Evolutionary conservation across 2,113 vertebrate genomes (phyloP), one percentile per base, ranked within the genome.

Genomic region (Strix aluco): DNA sequence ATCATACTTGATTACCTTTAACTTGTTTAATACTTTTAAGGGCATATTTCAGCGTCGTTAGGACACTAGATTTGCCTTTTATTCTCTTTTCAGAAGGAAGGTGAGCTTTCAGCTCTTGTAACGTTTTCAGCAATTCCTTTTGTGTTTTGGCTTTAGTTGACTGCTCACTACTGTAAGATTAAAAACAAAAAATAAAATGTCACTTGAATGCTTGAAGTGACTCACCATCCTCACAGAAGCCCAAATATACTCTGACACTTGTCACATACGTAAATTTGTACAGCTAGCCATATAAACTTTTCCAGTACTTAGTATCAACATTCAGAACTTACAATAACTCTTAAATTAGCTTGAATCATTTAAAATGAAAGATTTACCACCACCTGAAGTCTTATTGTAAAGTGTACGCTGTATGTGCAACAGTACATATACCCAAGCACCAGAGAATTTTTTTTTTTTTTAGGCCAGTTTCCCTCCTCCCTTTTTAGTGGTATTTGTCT

Each of bases 21-120:
- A 99, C 99, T 95, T 99, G 99, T 94, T 99, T 99, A 96, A 99
- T 98, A 49, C 99, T 99, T 85, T 98, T 98, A 86, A 99, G 98
- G 13, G 99, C 99, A 0, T 99, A 99, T 95, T 99, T 99, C 73
- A 99, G 80, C 0, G 99, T 99, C 0, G 98, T 99, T 86, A 99
- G 86, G 1, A 99, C 99, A 88, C 98, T 98, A 46, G 99, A 98
- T 95, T 99, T 99, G 82, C 99, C 99, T 96, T 98, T 99, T 93
- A 98, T 98, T 96, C 97, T 98, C 98, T 98, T 99, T 81, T 99
- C 98, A 10, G 98, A 91, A 8, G 99, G 99, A 67, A 99, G 98
- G 86, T 99, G 98, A n/a, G 85, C 98, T 97, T 99, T 99, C 94
- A 99, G 98, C 86, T 99, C 99, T 88, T 98, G 99, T 70, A 99